These are phyloP conservation scores for Stichodactyla mertensii DNA, from an alignment of 64 coral and sea anemone genomes.

Conservation along the genomic window DNA sequence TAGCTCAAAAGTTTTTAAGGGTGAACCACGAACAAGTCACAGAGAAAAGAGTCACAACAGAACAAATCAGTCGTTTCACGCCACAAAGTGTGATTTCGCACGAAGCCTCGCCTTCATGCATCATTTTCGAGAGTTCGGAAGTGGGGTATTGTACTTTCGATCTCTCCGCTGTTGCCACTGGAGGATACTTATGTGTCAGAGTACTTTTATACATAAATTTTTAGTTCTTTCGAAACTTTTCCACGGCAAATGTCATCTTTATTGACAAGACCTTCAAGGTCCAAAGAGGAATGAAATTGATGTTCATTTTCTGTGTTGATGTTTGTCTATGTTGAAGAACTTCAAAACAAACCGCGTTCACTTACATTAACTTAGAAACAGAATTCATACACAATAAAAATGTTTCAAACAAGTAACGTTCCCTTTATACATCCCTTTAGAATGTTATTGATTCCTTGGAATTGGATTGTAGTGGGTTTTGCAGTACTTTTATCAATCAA, in stretches of 20 bases:
- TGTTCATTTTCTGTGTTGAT: neutral
- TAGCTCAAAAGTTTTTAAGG: no score
- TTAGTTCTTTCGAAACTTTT: neutral
- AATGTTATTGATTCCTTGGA: neutral
- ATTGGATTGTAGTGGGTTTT: neutral
- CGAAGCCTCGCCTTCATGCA: no score
- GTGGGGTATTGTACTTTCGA: no score
- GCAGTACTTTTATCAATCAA: neutral
- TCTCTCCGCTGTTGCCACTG: neutral
- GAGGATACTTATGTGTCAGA: neutral
- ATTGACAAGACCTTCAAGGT: neutral
- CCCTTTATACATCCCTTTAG: neutral
- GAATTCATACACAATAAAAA: neutral
- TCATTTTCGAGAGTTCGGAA: no score
- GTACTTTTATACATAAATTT: neutral
- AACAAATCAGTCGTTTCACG: no score
- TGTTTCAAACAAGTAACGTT: neutral
- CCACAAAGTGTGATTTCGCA: no score
- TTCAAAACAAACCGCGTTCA: neutral
- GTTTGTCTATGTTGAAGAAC: neutral
- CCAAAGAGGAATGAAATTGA: neutral
- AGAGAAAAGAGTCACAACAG: no score
- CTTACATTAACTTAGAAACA: neutral
- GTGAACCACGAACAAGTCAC: no score
- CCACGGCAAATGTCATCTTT: neutral